A percentile compares a stretch with the other conserved stretches of the same genome.
Conservation (phyloP, 2,113 vertebrate genomes). For the Nettapus auritus region DNA sequence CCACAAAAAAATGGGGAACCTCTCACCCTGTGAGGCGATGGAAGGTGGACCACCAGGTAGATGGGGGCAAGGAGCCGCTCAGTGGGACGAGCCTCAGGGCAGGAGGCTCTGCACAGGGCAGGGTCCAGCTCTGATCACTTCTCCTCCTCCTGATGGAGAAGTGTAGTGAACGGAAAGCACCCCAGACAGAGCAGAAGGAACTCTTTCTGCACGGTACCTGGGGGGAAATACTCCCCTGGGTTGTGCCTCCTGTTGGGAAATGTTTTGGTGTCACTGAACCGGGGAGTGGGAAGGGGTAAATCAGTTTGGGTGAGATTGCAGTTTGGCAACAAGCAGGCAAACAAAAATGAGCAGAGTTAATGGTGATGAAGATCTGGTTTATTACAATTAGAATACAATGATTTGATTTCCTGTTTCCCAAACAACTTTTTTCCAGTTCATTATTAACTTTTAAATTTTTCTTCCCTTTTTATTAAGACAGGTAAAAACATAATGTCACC, state of each 20-base stretch:
- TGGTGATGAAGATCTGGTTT: background rate
- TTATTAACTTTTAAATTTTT: background rate
- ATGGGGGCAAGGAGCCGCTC: background rate
- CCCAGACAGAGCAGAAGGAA: background rate
- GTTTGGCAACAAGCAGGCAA: background rate
- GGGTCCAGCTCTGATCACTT: background rate
- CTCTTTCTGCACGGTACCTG: background rate
- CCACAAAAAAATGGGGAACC: background rate
- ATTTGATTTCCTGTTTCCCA: background rate
- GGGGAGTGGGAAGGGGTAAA: background rate
- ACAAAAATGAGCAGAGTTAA: background rate
- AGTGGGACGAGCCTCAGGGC: background rate
- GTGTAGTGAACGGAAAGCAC: background rate
- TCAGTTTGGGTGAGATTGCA: background rate
- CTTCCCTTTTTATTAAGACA: background rate
- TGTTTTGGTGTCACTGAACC: background rate
- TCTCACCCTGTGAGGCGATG: rapidly evolving
- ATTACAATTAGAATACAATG: background rate
- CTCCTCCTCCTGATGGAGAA: background rate
- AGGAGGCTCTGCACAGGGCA: background rate
- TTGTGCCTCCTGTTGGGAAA: background rate
- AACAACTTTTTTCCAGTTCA: background rate
- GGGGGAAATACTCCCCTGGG: background rate
- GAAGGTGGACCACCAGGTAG: background rate
- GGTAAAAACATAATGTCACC: background rate